Percentiles rank a stretch among this genome's conserved stretches.
phyloP scores from a whole-genome alignment of 2,888 invertebrate genomes.

The Habrosyne pyritoides region DNA sequence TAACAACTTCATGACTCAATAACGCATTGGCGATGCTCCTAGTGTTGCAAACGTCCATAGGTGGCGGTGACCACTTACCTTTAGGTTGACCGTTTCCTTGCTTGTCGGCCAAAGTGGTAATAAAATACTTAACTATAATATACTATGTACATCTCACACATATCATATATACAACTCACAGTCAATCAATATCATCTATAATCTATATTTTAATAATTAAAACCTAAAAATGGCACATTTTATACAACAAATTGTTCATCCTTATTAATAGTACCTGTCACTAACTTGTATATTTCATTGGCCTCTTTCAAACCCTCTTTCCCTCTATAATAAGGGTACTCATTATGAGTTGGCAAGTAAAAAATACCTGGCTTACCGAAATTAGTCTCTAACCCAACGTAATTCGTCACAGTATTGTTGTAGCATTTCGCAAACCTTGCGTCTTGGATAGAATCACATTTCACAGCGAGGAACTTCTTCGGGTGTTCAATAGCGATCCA shows the following conservation, averaged over 20 bases:
- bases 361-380: conserved; percentile 64
- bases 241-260: conserved; percentile 54
- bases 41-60: too few species aligned
- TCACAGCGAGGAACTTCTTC: conserved; percentile 63
- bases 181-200: too few species aligned
- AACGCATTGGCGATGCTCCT: too few species aligned
- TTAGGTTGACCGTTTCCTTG: too few species aligned
- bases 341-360: conserved; percentile 65
- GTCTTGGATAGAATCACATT: conserved; percentile 66
- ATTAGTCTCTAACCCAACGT: conserved; percentile 59
- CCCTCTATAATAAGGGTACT: conserved; percentile 68
- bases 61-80: too few species aligned
- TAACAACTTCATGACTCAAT: too few species aligned
- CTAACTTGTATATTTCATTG: conserved; percentile 64
- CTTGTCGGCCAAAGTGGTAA: too few species aligned
- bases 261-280: conserved; percentile 52
- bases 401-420: conserved; percentile 58
- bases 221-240: not conserved
- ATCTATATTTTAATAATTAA: too few species aligned
- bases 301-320: conserved; percentile 63
- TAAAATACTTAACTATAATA: too few species aligned
- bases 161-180: too few species aligned
- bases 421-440: conserved; percentile 68
- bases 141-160: too few species aligned
- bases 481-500: conserved; percentile 75